Conservation (phyloP, 2,888 invertebrate species). For the Euplagia quadripunctaria region DNA sequence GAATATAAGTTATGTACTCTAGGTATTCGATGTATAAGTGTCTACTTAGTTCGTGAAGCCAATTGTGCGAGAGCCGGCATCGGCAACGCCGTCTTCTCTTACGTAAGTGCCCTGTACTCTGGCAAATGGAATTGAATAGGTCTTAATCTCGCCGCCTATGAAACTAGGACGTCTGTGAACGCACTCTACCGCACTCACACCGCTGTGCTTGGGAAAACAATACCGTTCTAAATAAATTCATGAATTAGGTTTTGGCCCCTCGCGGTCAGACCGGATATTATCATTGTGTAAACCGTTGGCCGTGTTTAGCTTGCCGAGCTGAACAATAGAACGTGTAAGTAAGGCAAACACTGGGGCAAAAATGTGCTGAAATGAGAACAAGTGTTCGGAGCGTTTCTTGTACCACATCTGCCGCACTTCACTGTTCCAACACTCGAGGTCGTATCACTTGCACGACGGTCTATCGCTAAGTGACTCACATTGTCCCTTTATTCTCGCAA, state of each 20-base stretch:
- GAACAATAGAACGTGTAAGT: constrained; percentile 18
- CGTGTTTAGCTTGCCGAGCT: constrained; percentile 15
- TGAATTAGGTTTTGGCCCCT: constrained; percentile 6
- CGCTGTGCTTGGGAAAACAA: not conserved
- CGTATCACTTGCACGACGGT: not conserved
- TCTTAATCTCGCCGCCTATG: not conserved
- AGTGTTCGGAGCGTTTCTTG: not conserved
- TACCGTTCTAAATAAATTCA: constrained; percentile 14
- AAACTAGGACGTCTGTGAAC: not conserved
- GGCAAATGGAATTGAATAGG: constrained; percentile 5
- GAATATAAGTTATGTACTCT: not conserved
- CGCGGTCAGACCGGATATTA: constrained; percentile 5
- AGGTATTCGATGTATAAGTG: not conserved
- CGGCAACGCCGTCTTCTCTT: not conserved
- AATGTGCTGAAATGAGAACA: constrained; percentile 14
- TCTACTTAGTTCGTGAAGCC: not conserved
- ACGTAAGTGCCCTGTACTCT: not conserved
- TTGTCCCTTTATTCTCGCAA: constrained; percentile 10
- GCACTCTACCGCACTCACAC: not conserved
- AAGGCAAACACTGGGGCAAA: constrained; percentile 14
- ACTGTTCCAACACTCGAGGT: constrained; percentile 6
- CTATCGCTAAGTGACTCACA: not conserved
- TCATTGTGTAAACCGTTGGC: constrained; percentile 13
- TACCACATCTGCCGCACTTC: not conserved
- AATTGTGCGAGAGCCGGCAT: not conserved